A percentile compares a stretch with the other conserved stretches of the same genome.
Evolutionary conservation across 2,888 invertebrate species (phyloP).

Genomic region (Tinea semifulvella): DNA sequence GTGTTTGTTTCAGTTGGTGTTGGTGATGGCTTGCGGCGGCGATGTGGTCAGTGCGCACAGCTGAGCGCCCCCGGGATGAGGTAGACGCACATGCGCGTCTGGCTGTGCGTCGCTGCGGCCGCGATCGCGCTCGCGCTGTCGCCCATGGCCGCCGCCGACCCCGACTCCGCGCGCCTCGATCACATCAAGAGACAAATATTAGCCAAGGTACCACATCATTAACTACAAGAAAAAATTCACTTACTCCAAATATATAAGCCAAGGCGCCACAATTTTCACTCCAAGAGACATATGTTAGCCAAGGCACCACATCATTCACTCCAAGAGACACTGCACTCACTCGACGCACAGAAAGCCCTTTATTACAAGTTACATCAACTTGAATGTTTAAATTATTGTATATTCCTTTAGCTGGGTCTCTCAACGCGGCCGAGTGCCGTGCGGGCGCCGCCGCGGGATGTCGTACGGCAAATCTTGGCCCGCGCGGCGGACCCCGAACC

Average conservation of each 20-base stretch:
- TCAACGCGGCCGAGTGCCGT: slow-evolving; percentile 50
- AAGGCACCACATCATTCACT: too few species aligned
- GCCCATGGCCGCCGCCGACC: slow-evolving; percentile 49
- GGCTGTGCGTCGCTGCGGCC: slow-evolving; percentile 48
- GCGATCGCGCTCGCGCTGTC: slow-evolving; percentile 47
- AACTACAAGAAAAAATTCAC: too few species aligned
- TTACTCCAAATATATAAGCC: too few species aligned
- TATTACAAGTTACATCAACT: too few species aligned
- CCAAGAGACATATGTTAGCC: too few species aligned
- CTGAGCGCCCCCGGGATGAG: slow-evolving; percentile 41
- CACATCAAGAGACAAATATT: slow-evolving; percentile 48
- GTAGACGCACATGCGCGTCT: slow-evolving; percentile 61
- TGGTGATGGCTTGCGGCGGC: slow-evolving; percentile 55
- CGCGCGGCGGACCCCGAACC: slow-evolving; percentile 48
- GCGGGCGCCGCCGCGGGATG: slow-evolving; percentile 59
- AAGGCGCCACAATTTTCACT: too few species aligned
- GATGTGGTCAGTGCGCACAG: slow-evolving; percentile 43
- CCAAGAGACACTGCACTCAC: too few species aligned
- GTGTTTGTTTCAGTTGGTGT: too few species aligned
- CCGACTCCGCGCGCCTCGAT: slow-evolving; percentile 29
- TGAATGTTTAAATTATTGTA: too few species aligned
- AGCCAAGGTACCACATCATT: slow-evolving; percentile 37
- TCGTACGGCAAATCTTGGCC: slow-evolving; percentile 55
- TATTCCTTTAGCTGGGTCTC: slow-evolving; percentile 44
- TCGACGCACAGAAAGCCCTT: too few species aligned